A percentile compares a stretch with the other conserved stretches of the same genome.
phyloP scores from a whole-genome alignment of 1,140 invertebrate species.

The Heliothis subflexa region DNA sequence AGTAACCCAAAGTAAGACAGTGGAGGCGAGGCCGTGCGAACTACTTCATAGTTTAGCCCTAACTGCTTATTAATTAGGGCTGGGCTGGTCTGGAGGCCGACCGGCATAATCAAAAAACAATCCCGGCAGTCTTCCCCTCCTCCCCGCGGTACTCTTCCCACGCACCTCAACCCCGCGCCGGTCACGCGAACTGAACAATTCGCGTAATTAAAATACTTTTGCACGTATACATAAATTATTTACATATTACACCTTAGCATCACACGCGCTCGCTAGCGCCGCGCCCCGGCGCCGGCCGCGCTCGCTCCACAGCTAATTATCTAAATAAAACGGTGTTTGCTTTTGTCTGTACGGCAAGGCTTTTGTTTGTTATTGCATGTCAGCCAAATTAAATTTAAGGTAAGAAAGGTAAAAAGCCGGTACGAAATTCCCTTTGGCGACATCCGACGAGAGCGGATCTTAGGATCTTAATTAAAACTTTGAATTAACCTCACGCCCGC shows the following conservation, averaged over 20 bases:
- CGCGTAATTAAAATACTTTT: constrained; percentile 45
- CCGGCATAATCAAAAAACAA: constrained; percentile 38
- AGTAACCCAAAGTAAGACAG: background rate
- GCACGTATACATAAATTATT: constrained; percentile 24
- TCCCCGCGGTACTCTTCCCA: background rate
- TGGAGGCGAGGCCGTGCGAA: background rate
- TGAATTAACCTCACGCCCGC: constrained; percentile 24
- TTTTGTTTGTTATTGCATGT: constrained; percentile 17
- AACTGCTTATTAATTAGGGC: constrained; percentile 48
- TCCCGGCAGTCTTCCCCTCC: constrained; percentile 1
- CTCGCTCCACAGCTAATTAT: background rate
- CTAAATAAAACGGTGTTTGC: constrained; percentile 29
- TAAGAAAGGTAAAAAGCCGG: constrained; percentile 26
- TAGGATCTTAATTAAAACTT: constrained; percentile 43
- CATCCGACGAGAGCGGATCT: constrained; percentile 29
- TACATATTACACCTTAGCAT: constrained; percentile 16
- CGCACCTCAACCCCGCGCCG: constrained; percentile 8
- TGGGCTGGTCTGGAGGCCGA: constrained; percentile 36
- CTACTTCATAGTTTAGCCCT: constrained; percentile 35
- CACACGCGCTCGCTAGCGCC: background rate
- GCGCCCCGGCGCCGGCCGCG: background rate
- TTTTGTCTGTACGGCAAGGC: constrained; percentile 11
- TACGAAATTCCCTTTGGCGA: constrained; percentile 15
- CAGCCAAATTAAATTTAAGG: constrained; percentile 29
- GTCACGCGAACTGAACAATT: constrained; percentile 41